Evolutionary conservation across 2,888 invertebrate genomes (phyloP), one percentile per base, ranked within the genome.

Genomic region (Tetropium fuscum): DNA sequence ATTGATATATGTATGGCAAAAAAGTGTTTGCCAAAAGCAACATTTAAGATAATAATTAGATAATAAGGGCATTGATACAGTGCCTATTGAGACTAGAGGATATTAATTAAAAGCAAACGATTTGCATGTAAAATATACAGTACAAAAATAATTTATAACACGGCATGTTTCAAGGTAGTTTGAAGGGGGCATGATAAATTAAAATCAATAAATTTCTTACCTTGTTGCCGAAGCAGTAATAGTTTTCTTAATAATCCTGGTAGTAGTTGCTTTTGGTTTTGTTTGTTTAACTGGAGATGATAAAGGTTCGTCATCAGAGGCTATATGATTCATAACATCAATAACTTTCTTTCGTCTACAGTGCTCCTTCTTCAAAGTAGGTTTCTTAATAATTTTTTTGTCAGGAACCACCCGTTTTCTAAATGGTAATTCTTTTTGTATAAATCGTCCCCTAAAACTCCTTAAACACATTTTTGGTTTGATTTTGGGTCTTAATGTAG

Each of bases 291-390:
- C 58, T 11, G 69, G 60, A 48, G 66, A 71, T 6, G 60, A 49
- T 15, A 85, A 72, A 1, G 85, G 85, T 68, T 85, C 83, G 65
- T 86, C 84, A 68, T 86, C 86, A 51, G 85, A 86, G 11, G 74
- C 74, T 1, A 67, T 68, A 20, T 60, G 63, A 38, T 71, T 69
- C 15, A 62, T 59, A 44, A 64, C 65, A 4, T 45, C 44, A n/a
- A n/a, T n/a, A 13, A 53, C 53, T 10, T 6, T 43, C 22, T 44
- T 58, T 20, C 59, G 64, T 40, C 53, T 68, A 18, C 25, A 25
- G 13, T 40, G 54, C 7, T 19, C 18, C 15, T 58, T 62, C 53
- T 40, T 54, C 5, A 47, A 32, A 11, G 38, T 20, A 4, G 61
- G 36, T 36, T 45, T 60, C 32, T 54, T 64, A 10, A 55, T 51